These are phyloP conservation scores for Poecile atricapillus DNA, from an alignment of 2,113 vertebrate genomes.

Conservation along the genomic window DNA sequence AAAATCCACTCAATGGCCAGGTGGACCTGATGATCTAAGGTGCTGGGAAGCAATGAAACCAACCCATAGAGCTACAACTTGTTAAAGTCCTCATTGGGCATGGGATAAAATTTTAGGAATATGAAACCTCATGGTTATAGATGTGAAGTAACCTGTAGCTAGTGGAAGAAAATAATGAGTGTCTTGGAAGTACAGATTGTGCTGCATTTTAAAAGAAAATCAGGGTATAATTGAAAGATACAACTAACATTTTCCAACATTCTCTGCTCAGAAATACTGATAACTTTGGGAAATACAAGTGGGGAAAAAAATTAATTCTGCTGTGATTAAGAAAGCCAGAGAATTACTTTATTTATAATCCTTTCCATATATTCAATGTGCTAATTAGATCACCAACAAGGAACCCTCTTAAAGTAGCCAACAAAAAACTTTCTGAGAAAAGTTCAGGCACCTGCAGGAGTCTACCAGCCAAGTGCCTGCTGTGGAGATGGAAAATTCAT, in stretches of 20 bases:
- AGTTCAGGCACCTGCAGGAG: conserved; percentile 23
- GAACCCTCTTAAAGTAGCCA: neutral
- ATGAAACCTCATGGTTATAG: neutral
- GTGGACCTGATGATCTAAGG: neutral
- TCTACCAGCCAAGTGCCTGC: neutral
- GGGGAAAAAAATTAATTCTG: neutral
- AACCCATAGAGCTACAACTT: neutral
- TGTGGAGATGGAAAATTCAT: conserved; percentile 6
- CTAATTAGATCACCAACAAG: neutral
- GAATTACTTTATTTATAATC: neutral
- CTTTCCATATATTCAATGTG: neutral
- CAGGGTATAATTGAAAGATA: neutral
- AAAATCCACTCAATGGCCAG: neutral
- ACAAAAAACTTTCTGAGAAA: neutral
- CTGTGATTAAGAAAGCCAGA: neutral
- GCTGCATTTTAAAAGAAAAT: neutral
- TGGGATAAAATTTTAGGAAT: neutral
- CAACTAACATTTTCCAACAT: neutral
- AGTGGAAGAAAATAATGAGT: neutral
- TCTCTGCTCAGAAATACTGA: neutral
- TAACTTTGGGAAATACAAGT: neutral
- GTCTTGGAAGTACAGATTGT: neutral
- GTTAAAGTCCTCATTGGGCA: neutral
- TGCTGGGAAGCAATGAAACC: neutral
- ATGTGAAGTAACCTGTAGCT: neutral